Conservation (phyloP, 2,888 invertebrate genomes). For the Tipula vernalis region DNA sequence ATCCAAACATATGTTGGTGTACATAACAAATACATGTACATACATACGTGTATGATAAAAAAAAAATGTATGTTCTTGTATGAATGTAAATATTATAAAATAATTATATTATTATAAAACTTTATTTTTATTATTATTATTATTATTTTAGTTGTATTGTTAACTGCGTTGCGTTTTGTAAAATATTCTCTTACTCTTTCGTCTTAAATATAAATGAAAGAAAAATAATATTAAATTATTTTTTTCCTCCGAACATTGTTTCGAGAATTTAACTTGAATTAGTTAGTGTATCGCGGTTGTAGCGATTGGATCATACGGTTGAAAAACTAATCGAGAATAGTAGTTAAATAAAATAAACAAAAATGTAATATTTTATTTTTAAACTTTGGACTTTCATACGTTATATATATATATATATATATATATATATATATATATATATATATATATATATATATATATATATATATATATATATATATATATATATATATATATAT, state of each 20-base stretch:
- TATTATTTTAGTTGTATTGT: neutral
- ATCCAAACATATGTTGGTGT: neutral
- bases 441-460: neutral
- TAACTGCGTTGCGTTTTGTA: neutral
- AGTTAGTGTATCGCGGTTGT: slow-evolving; percentile 9
- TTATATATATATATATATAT: neutral
- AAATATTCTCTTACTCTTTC: neutral
- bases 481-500: neutral
- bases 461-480: neutral
- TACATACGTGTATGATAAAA: neutral
- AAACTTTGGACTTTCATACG: slow-evolving; percentile 7
- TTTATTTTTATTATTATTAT: neutral
- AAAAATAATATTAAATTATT: neutral
- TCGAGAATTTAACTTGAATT: slow-evolving; percentile 8
- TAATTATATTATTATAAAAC: neutral
- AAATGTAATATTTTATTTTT: neutral
- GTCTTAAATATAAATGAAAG: neutral
- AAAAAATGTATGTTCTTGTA: neutral
- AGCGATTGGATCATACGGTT: neutral
- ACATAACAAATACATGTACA: neutral
- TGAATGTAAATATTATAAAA: neutral
- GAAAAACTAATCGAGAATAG: neutral
- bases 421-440: neutral
- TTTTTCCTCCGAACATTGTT: slow-evolving; percentile 6
- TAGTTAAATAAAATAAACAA: neutral